phyloP scores from a whole-genome alignment of 2,888 invertebrate genomes.

The Melipona bicolor region DNA sequence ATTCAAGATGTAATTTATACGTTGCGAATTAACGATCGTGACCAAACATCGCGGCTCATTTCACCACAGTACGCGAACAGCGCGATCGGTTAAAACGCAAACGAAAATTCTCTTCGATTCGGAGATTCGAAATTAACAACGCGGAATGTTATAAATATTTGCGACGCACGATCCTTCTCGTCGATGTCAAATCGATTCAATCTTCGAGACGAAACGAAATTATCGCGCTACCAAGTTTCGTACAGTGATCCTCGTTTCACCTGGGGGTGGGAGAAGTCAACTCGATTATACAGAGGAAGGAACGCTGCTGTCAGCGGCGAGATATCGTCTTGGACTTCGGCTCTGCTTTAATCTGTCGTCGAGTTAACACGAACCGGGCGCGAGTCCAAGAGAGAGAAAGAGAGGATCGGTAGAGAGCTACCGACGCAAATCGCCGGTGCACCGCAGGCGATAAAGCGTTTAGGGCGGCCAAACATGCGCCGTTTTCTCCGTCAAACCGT shows the following conservation, averaged over 20 bases:
- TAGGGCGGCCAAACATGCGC: background rate
- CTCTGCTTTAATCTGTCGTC: constrained; percentile 10
- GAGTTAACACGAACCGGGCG: constrained; percentile 11
- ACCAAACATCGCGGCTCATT: too few species aligned
- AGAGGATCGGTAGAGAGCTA: background rate
- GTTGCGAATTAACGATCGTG: too few species aligned
- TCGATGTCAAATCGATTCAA: background rate
- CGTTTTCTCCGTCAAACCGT: constrained; percentile 35
- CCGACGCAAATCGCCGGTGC: background rate
- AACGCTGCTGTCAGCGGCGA: constrained; percentile 12
- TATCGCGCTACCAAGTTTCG: constrained; percentile 19
- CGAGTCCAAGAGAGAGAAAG: background rate
- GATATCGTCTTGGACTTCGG: background rate
- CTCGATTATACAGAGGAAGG: constrained; percentile 8
- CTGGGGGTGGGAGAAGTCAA: background rate
- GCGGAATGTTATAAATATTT: too few species aligned
- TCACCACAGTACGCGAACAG: too few species aligned
- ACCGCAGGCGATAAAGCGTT: constrained; percentile 31
- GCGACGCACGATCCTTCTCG: too few species aligned
- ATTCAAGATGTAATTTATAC: too few species aligned
- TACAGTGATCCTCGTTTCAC: background rate
- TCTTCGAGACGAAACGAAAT: background rate
- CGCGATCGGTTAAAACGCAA: too few species aligned
- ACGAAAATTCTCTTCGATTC: background rate
- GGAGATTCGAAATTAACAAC: too few species aligned